Conservation (phyloP, 2,888 invertebrate genomes). For the Euplexia lucipara region DNA sequence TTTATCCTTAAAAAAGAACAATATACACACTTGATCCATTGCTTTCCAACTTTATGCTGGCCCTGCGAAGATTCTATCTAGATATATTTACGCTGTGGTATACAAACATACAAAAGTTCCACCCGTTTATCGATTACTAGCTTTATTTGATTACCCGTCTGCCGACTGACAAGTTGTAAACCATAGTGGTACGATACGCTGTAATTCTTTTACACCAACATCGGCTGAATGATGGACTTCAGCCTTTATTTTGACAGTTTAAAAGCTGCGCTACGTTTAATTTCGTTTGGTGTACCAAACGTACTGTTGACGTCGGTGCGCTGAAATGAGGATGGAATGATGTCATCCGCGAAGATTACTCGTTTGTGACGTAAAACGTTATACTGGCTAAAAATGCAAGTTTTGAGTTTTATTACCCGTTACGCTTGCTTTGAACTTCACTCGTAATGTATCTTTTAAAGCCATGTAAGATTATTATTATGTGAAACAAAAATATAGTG, state of each 20-base stretch:
- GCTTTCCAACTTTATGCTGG: not conserved
- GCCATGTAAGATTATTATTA: no score
- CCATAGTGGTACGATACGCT: slow-evolving; percentile 34
- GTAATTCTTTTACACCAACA: slow-evolving; percentile 44
- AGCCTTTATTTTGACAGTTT: slow-evolving; percentile 61
- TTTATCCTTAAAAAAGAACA: not conserved
- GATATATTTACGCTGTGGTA: slow-evolving; percentile 2
- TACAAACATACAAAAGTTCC: slow-evolving; percentile 1
- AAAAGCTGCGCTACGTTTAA: slow-evolving; percentile 42
- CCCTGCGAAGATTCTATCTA: not conserved
- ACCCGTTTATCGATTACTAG: slow-evolving; percentile 30
- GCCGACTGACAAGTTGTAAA: slow-evolving; percentile 46
- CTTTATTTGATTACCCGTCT: slow-evolving; percentile 52
- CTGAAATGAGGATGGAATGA: slow-evolving; percentile 38
- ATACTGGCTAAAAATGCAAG: not conserved
- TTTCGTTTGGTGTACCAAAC: slow-evolving; percentile 19
- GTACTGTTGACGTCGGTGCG: slow-evolving; percentile 27
- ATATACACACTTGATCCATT: not conserved
- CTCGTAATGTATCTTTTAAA: slow-evolving; percentile 3
- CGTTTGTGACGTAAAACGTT: slow-evolving; percentile 12
- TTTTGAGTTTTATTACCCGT: slow-evolving; percentile 17
- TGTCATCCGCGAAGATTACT: slow-evolving; percentile 32
- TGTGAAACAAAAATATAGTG: not conserved
- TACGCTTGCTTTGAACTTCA: slow-evolving; percentile 18
- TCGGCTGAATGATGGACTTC: slow-evolving; percentile 38